Evolutionary conservation across 2,888 invertebrate genomes (phyloP).

Genomic region (Diaprepes abbreviatus): DNA sequence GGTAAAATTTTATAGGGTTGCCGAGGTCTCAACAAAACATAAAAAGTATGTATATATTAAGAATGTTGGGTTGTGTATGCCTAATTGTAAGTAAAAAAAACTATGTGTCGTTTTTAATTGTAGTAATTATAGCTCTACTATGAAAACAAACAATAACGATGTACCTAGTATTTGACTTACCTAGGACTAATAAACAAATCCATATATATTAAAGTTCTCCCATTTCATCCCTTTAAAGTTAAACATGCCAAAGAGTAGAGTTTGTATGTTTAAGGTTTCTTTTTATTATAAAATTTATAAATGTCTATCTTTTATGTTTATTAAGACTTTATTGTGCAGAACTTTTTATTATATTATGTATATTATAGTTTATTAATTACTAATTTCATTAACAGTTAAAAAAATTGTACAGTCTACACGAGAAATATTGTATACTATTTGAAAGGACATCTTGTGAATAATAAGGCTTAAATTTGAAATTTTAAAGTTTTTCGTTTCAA

Average conservation of each 20-base stretch:
- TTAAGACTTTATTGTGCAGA: neutral
- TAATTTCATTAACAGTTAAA: neutral
- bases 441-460: neutral
- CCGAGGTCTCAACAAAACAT: slow-evolving; percentile 1
- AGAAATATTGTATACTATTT: neutral
- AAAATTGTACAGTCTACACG: slow-evolving; percentile 12
- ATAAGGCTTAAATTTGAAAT: neutral
- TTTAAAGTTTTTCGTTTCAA: neutral
- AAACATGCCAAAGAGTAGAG: slow-evolving; percentile 13
- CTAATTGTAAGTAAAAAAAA: neutral
- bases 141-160: neutral
- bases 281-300: neutral
- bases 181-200: neutral
- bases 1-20: too few relatives aligned
- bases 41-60: neutral
- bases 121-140: neutral
- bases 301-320: neutral
- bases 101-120: slow-evolving; percentile 1
- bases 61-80: neutral
- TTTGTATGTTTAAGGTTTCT: neutral
- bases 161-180: neutral
- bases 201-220: neutral
- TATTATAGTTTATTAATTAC: neutral
- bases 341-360: neutral
- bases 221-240: neutral